Conservation (phyloP, 1,140 invertebrate genomes). For the Heliconius hermathena region DNA sequence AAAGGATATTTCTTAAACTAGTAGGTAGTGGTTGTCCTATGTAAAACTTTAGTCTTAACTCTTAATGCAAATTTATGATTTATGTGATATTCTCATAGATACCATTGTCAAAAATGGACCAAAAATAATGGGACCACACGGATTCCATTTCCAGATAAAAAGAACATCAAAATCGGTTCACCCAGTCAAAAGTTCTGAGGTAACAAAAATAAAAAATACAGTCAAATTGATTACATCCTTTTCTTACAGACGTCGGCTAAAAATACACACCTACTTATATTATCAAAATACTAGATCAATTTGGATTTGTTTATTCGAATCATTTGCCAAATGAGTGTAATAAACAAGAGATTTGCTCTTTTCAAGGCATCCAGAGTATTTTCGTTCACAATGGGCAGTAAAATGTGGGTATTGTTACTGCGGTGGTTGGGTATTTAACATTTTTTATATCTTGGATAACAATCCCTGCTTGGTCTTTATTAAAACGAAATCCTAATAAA, state of each 20-base stretch:
- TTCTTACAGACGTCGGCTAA: not conserved
- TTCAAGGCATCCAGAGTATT: constrained; percentile 21
- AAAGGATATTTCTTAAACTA: too few relatives aligned
- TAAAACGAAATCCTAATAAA: not conserved
- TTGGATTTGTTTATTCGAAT: not conserved
- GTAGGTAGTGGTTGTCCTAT: too few relatives aligned
- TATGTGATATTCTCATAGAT: too few relatives aligned
- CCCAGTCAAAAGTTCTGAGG: too few relatives aligned
- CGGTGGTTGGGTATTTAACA: constrained; percentile 36
- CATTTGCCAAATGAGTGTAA: constrained; percentile 22
- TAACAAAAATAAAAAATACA: too few relatives aligned
- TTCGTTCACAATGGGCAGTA: constrained; percentile 35
- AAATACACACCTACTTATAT: not conserved
- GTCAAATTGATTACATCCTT: too few relatives aligned
- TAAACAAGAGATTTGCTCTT: constrained; percentile 29
- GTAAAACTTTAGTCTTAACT: too few relatives aligned
- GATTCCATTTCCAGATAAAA: too few relatives aligned
- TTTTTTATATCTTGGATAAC: not conserved
- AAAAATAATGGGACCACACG: too few relatives aligned
- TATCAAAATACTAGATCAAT: not conserved
- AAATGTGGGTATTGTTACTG: constrained; percentile 23
- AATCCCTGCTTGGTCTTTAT: not conserved
- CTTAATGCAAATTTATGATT: too few relatives aligned
- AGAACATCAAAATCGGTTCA: too few relatives aligned
- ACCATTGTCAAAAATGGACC: too few relatives aligned